Conservation (phyloP, 2,888 invertebrate species). For the Drosophila merina region DNA sequence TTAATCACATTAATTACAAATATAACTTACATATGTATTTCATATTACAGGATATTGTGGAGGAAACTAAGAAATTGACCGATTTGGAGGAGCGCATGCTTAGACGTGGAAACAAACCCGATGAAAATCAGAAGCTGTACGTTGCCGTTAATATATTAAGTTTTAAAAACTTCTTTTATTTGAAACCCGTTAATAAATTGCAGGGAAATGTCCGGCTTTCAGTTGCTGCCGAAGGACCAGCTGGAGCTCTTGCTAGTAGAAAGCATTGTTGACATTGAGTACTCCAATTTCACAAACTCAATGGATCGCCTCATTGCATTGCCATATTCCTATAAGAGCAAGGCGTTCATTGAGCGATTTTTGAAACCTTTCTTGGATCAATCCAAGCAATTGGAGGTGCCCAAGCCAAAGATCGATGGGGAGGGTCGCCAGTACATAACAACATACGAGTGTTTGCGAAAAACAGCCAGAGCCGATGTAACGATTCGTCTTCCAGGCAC, state of each 20-base stretch:
- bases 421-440: conserved; percentile 90
- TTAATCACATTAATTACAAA: too few species aligned
- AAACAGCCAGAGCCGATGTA: conserved; percentile 90
- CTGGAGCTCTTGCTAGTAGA: conserved; percentile 89
- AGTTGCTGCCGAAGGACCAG: conserved; percentile 88
- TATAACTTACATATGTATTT: too few species aligned
- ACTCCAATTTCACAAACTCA: conserved; percentile 88
- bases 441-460: conserved; percentile 89
- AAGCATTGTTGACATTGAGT: conserved; percentile 88
- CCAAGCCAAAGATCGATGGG: conserved; percentile 88
- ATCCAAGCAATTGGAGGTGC: conserved; percentile 86
- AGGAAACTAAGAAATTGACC: conserved; percentile 88
- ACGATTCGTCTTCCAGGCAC: conserved; percentile 92
- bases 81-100: conserved; percentile 89
- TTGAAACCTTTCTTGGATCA: conserved; percentile 87
- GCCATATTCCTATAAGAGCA: conserved; percentile 89
- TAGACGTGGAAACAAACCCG: conserved; percentile 86
- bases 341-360: conserved; percentile 90
- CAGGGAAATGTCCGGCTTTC: conserved; percentile 86
- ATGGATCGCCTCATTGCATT: conserved; percentile 89
- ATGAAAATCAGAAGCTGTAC: conserved; percentile 86
- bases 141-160: conserved; percentile 45
- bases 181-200: too few species aligned
- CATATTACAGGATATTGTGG: conserved; percentile 87
- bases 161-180: background rate